phyloP scores from a whole-genome alignment of 2,797 vertebrate genomes.

The Mycteria americana region DNA sequence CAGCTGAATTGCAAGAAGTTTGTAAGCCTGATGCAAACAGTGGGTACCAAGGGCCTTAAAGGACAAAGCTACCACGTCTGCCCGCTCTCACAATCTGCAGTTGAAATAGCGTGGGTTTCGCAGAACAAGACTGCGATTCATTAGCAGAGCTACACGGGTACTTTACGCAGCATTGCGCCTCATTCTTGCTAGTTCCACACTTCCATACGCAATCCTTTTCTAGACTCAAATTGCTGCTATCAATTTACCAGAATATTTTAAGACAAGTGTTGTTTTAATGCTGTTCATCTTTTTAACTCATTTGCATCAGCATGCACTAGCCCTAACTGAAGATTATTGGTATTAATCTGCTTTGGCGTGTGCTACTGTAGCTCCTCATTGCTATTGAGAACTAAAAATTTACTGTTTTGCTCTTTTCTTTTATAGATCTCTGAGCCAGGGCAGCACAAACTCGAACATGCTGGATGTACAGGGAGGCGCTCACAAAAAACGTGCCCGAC shows the following conservation, averaged over 20 bases:
- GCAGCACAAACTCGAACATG: slow-evolving; percentile 97
- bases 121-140: neutral
- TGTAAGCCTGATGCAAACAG: neutral
- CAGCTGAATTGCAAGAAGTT: neutral
- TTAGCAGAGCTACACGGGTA: neutral
- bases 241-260: neutral
- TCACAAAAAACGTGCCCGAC: slow-evolving; percentile 92
- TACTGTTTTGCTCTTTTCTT: slow-evolving; percentile 3
- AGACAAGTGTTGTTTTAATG: slow-evolving; percentile 67
- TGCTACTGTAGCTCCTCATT: neutral
- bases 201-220: neutral
- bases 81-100: neutral
- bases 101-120: neutral
- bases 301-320: slow-evolving; percentile 78
- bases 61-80: neutral
- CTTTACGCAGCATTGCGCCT: neutral
- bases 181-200: slow-evolving; percentile 17
- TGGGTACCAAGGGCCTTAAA: neutral
- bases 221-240: slow-evolving; percentile 37
- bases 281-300: slow-evolving; percentile 77
- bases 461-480: slow-evolving; percentile 91
- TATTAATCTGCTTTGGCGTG: slow-evolving; percentile 56
- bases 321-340: slow-evolving; percentile 73
- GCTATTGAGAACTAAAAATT: neutral
- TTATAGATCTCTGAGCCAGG: slow-evolving; percentile 91